Conservation (phyloP, 2,888 invertebrate species). For the Meiosimyza decipiens region DNA sequence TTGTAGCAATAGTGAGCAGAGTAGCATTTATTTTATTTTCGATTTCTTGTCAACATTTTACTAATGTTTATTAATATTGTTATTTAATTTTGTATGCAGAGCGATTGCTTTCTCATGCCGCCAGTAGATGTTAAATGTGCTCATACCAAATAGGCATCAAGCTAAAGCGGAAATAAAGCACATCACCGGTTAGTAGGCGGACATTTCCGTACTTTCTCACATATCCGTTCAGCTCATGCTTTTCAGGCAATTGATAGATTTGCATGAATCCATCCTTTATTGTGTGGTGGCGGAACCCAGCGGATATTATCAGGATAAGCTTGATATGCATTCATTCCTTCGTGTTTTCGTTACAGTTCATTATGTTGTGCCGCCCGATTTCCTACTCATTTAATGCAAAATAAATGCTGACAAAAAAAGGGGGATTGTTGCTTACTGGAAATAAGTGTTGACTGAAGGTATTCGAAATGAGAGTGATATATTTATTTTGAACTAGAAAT, state of each 20-base stretch:
- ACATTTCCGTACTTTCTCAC: constrained; percentile 59
- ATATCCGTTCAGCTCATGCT: constrained; percentile 43
- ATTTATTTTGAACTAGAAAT: too few species aligned
- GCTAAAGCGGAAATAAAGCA: constrained; percentile 61
- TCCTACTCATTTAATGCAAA: constrained; percentile 19
- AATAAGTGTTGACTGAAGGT: too few species aligned
- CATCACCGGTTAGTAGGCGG: constrained; percentile 66
- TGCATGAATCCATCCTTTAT: constrained; percentile 42
- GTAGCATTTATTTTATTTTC: too few species aligned
- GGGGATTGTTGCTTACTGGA: too few species aligned
- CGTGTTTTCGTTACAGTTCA: constrained; percentile 1
- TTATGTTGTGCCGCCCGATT: constrained; percentile 9
- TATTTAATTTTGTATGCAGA: not conserved
- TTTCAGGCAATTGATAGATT: constrained; percentile 42
- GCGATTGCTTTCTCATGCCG: not conserved
- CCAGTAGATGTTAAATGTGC: not conserved
- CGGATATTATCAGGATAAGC: constrained; percentile 53
- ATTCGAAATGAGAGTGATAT: too few species aligned
- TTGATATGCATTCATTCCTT: constrained; percentile 15
- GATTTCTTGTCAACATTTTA: too few species aligned
- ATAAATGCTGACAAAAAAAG: not conserved
- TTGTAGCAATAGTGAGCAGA: too few species aligned
- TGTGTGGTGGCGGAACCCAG: constrained; percentile 35
- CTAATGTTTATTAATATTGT: too few species aligned
- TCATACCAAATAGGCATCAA: not conserved